Percentiles rank a stretch among this genome's conserved stretches.
Conservation (phyloP, 2,888 invertebrate genomes). For the Caenorhabditis sp. region DNA sequence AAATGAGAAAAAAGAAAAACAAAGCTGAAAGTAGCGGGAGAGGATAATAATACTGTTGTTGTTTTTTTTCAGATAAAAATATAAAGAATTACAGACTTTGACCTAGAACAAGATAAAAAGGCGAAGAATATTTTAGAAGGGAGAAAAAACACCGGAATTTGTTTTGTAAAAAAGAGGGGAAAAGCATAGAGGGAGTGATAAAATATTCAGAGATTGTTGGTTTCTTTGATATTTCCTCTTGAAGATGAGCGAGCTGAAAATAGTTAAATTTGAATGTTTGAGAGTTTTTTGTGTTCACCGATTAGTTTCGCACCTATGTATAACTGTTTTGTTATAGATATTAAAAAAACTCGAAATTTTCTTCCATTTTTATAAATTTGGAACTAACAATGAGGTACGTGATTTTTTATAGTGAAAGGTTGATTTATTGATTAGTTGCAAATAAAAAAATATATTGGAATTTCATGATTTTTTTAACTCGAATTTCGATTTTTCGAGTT, state of each 20-base stretch:
- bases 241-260: conserved; percentile 43
- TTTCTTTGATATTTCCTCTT: conserved; percentile 44
- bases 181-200: not conserved
- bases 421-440: no score
- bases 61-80: not conserved
- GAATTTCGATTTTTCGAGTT: no score
- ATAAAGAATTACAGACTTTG: not conserved
- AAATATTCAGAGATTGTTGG: conserved; percentile 26
- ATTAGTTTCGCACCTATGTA: no score
- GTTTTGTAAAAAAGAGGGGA: not conserved
- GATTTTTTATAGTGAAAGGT: no score
- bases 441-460: no score
- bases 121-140: not conserved
- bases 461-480: no score
- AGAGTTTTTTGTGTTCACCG: no score
- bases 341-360: not conserved
- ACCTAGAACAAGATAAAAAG: conserved; percentile 9
- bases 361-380: not conserved
- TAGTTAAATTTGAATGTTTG: not conserved
- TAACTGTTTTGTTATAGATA: no score
- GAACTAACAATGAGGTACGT: no score
- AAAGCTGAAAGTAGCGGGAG: not conserved
- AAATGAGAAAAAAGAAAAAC: not conserved
- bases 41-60: conserved; percentile 1
- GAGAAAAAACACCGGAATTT: conserved; percentile 7